Conservation (phyloP, 2,113 vertebrate species). For the Gopherus evgoodei region DNA sequence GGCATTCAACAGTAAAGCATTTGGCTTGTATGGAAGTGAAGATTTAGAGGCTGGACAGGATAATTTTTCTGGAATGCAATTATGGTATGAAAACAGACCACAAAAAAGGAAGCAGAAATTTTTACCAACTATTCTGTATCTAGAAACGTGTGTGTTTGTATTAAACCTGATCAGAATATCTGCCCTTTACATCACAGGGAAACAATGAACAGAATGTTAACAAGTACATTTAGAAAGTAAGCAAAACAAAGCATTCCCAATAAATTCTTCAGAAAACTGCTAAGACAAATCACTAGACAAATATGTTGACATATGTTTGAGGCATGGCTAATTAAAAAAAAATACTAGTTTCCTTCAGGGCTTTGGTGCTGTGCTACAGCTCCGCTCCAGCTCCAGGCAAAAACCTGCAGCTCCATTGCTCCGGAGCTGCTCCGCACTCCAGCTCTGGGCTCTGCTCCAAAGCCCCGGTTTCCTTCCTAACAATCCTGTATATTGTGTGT, state of each 20-base stretch:
- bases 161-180: background rate
- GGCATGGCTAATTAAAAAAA: background rate
- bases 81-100: background rate
- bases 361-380: no score
- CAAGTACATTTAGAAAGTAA: background rate
- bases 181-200: background rate
- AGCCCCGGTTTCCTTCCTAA: background rate
- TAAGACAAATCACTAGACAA: background rate
- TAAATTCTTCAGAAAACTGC: background rate
- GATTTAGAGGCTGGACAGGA: background rate
- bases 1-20: background rate
- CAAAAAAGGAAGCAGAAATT: background rate
- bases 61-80: background rate
- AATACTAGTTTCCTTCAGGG: background rate
- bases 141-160: background rate
- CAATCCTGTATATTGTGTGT: background rate
- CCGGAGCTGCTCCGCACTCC: no score
- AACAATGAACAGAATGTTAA: background rate
- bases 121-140: background rate
- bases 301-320: background rate
- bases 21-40: background rate
- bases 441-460: no score
- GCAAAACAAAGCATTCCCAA: background rate
- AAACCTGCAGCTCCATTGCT: no score
- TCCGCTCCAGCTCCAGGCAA: no score